Conservation (phyloP, 2,888 invertebrate genomes). For the Hemistola chrysoprasaria region DNA sequence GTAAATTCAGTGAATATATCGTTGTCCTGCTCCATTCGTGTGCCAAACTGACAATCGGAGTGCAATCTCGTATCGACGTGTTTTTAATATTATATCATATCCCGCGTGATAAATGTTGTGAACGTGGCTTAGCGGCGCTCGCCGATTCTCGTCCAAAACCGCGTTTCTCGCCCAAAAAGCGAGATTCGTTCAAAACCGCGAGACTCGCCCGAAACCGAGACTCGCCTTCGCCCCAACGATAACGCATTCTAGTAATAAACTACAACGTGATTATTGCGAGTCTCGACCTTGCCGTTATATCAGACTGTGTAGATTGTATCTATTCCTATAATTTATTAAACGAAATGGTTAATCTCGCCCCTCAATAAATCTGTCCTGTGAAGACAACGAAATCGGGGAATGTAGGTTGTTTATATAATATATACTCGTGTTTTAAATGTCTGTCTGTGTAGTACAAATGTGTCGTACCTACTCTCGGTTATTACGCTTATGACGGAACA, state of each 20-base stretch:
- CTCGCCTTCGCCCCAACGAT: constrained; percentile 4
- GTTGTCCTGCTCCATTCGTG: constrained; percentile 2
- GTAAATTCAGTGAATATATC: too few relatives aligned
- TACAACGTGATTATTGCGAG: constrained; percentile 10
- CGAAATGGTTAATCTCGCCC: constrained; percentile 36
- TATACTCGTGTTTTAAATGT: constrained; percentile 69
- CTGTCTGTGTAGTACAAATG: constrained; percentile 75
- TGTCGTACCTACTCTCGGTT: constrained; percentile 62
- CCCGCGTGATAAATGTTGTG: constrained; percentile 40
- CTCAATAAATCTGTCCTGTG: constrained; percentile 67
- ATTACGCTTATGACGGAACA: constrained; percentile 29
- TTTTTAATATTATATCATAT: constrained; percentile 37
- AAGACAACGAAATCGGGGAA: constrained; percentile 75
- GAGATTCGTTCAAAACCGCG: too few relatives aligned
- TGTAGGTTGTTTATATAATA: constrained; percentile 67
- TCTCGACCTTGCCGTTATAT: constrained; percentile 53
- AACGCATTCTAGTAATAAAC: constrained; percentile 22
- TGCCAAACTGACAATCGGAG: constrained; percentile 29
- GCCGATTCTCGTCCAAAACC: too few relatives aligned
- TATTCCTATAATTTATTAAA: constrained; percentile 53
- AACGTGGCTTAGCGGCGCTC: constrained; percentile 35
- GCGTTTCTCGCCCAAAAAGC: constrained; percentile 27
- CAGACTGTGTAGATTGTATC: constrained; percentile 72
- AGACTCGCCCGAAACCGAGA: too few relatives aligned
- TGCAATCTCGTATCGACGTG: constrained; percentile 37